phyloP scores from a whole-genome alignment of 1,140 invertebrate genomes.

The Solenopsis fugax region DNA sequence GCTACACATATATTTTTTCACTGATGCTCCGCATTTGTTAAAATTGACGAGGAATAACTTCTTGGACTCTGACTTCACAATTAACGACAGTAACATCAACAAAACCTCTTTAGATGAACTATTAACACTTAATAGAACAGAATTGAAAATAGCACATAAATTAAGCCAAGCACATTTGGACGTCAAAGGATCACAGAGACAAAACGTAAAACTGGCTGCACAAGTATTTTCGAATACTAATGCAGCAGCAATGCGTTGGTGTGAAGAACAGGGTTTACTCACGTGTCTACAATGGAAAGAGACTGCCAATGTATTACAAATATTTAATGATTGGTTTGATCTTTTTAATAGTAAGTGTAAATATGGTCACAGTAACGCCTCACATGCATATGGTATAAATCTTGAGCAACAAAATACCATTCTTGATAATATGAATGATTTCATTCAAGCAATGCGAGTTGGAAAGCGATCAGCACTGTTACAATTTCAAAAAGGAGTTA shows the following conservation, averaged over 20 bases:
- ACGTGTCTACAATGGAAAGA: constrained; percentile 1
- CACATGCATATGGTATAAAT: background rate
- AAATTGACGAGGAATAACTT: constrained; percentile 8
- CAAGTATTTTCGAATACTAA: constrained; percentile 8
- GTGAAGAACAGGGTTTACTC: background rate
- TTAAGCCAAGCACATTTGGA: constrained; percentile 26
- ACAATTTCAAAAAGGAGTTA: constrained; percentile 10
- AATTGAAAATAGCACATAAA: constrained; percentile 20
- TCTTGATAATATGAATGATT: background rate
- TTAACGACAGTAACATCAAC: background rate
- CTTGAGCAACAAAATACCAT: constrained; percentile 3
- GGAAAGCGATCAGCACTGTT: background rate
- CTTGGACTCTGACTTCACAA: background rate
- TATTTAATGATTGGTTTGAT: constrained; percentile 12
- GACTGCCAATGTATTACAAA: background rate
- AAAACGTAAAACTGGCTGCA: constrained; percentile 12
- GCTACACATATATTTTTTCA: background rate
- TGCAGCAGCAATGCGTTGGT: background rate
- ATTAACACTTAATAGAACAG: background rate
- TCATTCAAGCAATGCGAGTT: background rate
- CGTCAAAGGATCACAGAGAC: background rate
- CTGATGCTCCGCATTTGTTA: background rate
- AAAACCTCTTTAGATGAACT: constrained; percentile 11
- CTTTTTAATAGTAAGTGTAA: background rate
- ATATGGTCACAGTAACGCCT: background rate